A percentile compares a stretch with the other conserved stretches of the same genome.
phyloP scores from a whole-genome alignment of 2,888 invertebrate genomes.

The Chironomus riparius region DNA sequence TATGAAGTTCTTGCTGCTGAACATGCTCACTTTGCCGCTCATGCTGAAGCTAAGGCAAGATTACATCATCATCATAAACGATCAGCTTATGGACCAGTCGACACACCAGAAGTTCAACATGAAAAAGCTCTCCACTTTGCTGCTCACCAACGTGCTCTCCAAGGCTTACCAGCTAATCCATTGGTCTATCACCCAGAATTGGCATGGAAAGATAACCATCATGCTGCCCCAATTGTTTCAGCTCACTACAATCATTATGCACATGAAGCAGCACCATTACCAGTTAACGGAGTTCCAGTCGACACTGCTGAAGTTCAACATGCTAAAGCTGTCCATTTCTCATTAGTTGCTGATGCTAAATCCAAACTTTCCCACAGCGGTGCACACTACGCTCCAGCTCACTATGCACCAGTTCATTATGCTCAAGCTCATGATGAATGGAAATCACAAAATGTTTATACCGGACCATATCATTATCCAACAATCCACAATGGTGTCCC shows the following conservation, averaged over 20 bases:
- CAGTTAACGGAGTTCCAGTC: slow-evolving; percentile 44
- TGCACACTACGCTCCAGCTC: slow-evolving; percentile 30
- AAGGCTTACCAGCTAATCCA: slow-evolving; percentile 1
- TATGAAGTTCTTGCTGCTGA: slow-evolving; percentile 44
- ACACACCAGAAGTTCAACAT: slow-evolving; percentile 46
- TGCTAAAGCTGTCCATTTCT: slow-evolving; percentile 36
- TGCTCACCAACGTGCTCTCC: slow-evolving; percentile 32
- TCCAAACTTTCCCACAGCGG: slow-evolving; percentile 30
- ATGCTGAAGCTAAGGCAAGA: slow-evolving; percentile 40
- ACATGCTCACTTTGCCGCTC: slow-evolving; percentile 45
- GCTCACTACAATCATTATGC: background rate
- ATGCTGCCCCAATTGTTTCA: background rate
- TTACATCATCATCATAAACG: slow-evolving; percentile 43
- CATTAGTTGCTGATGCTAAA: slow-evolving; percentile 35
- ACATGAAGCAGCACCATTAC: slow-evolving; percentile 29
- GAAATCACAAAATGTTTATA: slow-evolving; percentile 30
- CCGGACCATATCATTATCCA: slow-evolving; percentile 42
- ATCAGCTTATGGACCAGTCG: slow-evolving; percentile 41
- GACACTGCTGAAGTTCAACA: slow-evolving; percentile 47
- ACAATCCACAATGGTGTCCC: slow-evolving; percentile 45
- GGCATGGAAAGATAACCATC: background rate
- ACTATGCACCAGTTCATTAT: no score
- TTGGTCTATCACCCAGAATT: slow-evolving; percentile 12
- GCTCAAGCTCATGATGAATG: slow-evolving; percentile 31
- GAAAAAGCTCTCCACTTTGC: slow-evolving; percentile 42